Base-by-base conservation (phyloP, 2,797 vertebrate species). In the Cyprinella venusta region DNA sequence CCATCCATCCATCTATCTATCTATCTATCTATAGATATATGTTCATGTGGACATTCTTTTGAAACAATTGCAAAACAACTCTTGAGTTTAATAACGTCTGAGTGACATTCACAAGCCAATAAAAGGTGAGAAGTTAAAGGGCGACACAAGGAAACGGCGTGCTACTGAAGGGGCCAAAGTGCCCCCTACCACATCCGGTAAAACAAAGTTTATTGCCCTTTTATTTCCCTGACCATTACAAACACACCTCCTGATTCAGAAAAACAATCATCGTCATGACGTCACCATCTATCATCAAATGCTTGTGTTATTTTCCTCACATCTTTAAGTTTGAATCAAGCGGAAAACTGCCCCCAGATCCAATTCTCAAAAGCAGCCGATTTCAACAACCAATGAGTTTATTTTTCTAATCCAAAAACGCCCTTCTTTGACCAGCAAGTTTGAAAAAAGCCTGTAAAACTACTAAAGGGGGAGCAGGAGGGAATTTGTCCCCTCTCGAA, bases 391-490 rank as follows among this genome's bases (percentile, higher is more conserved):
- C 84, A 42, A 45, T 81, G 54, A 86, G 88, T 92, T 92, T 88
- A 56, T 90, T 69, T 84, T 13, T 75, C 76, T 88, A 82, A 90
- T 89, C 89, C 83, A 85, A 84, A 84, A 71, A 26, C 10, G 85
- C 50, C 83, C 26, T 72, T 88, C 84, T 90, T 87, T 64, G 65
- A 79, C 82, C 81, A 75, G 85, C 76, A 70, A 68, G 85, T 79
- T 40, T 80, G 85, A 85, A 77, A 87, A 89, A 89, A 81, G 40
- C 92, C 90, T 89, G 86, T 92, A 91, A 94, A 93, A 87, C 67
- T 24, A 64, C 81, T 76, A 48, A 88, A 88, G 86, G 72, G 80
- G 69, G 85, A 84, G 76, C 1, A 54, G 50, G 24, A 80, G 72
- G 88, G 85, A 64, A 72, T 68, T 61, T 48, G 56, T 82, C 81